phyloP scores from a whole-genome alignment of 2,797 vertebrate genomes.

The Lacerta viridis region DNA sequence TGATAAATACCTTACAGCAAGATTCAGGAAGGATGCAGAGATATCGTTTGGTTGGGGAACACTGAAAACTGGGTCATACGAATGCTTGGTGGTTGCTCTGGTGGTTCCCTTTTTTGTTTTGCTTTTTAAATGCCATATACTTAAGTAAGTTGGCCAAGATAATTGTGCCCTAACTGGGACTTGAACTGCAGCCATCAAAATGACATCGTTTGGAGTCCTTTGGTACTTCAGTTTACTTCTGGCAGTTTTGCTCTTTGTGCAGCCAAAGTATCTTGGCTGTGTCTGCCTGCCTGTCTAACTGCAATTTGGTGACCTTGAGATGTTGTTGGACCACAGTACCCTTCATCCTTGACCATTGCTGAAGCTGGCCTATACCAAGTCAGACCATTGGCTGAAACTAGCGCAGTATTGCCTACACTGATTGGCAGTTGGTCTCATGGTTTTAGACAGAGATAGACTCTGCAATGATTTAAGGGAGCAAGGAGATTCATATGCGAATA shows the following conservation, averaged over 20 bases:
- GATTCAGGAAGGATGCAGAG: conserved; percentile 4
- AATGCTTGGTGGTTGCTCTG: not conserved
- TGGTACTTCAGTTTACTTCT: not conserved
- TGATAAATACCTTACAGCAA: conserved; percentile 9
- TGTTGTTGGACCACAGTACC: no score
- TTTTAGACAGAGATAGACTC: no score
- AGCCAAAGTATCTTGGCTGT: not conserved
- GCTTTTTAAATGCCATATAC: not conserved
- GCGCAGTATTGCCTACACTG: no score
- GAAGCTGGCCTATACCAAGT: no score
- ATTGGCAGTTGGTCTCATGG: no score
- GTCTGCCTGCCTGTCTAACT: no score
- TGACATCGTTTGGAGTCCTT: not conserved
- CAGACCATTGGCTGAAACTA: no score
- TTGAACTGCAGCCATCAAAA: not conserved
- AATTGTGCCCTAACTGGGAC: not conserved
- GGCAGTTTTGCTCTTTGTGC: not conserved
- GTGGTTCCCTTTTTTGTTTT: no score
- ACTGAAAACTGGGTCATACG: not conserved
- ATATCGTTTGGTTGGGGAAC: not conserved
- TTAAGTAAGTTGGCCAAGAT: not conserved
- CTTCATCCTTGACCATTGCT: no score
- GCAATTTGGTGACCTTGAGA: not conserved
- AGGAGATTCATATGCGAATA: not conserved
- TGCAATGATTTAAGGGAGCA: not conserved